Percentiles rank a stretch among this genome's conserved stretches.
Conservation (phyloP, 2,797 vertebrate genomes). For the Stomatorhinus walkeri region DNA sequence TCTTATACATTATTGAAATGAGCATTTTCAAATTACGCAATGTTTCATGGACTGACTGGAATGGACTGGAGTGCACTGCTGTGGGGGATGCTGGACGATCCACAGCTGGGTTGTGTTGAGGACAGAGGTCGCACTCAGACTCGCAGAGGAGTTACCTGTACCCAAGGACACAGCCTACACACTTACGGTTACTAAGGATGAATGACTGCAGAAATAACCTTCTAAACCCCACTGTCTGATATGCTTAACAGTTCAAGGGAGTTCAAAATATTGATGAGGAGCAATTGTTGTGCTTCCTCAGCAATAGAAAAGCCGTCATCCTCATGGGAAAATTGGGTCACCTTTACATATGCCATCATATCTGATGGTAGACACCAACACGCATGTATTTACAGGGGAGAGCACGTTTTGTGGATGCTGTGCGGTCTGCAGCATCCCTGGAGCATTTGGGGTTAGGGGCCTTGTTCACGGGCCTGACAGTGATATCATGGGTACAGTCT, state of each 20-base stretch:
- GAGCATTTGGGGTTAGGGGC: not conserved
- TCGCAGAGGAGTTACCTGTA: not conserved
- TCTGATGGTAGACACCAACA: not conserved
- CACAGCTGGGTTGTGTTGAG: not conserved
- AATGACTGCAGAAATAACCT: not conserved
- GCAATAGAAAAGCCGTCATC: not conserved
- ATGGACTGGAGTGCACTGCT: not conserved
- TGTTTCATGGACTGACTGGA: not conserved
- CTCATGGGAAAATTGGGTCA: not conserved
- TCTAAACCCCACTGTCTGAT: not conserved
- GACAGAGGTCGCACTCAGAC: not conserved
- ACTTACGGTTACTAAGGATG: not conserved
- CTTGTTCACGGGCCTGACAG: not conserved
- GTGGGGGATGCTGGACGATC: not conserved
- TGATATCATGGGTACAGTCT: not conserved
- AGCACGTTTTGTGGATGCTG: not conserved
- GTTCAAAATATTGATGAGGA: not conserved
- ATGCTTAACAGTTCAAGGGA: not conserved
- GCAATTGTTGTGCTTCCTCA: not conserved
- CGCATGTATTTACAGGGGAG: not conserved
- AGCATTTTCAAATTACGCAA: not conserved
- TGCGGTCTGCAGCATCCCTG: not conserved
- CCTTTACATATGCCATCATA: not conserved
- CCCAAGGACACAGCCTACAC: not conserved
- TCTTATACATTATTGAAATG: constrained; percentile 45